Evolutionary conservation across 2,888 invertebrate species (phyloP), one percentile per base, ranked within the genome.

Genomic region (Peribatodes rhomboidaria): DNA sequence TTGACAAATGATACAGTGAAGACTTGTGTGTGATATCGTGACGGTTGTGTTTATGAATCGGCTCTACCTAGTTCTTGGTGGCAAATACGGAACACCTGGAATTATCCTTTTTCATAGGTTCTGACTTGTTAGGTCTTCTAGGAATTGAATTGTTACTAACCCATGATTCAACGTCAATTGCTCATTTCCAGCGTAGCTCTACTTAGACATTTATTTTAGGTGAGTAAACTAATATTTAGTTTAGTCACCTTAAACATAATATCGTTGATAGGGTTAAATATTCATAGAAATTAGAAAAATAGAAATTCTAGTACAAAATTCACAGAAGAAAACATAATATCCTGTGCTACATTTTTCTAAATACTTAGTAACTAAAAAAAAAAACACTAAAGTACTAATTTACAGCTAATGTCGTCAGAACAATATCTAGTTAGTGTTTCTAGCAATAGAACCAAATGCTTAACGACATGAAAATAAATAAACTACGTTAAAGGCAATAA

Each of bases 401-500:
- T n/a, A n/a, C n/a, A n/a, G n/a, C n/a, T n/a, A n/a, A n/a, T n/a
- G n/a, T n/a, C n/a, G n/a, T n/a, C n/a, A n/a, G n/a, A n/a, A n/a
- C n/a, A n/a, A n/a, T n/a, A n/a, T n/a, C n/a, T n/a, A n/a, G n/a
- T n/a, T n/a, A n/a, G n/a, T n/a, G n/a, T n/a, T n/a, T n/a, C n/a
- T n/a, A n/a, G n/a, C n/a, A n/a, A n/a, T n/a, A n/a, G n/a, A 20
- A 35, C 18, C 6, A 35, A 49, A 50, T 31, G 39, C 16, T 39
- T 22, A 33, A 33, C 11, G 16, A 13, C 13, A 33, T 18, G 18
- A n/a, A 13, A 22, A 18, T 0, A 49, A 22, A 33, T 41, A 42
- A 59, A 52, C n/a, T 13, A 46, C 27, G 37, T 46, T 37, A 46
- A 37, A 8, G 42, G 18, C 22, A 57, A 66, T 59, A 53, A 47